Percentiles rank a stretch among this genome's conserved stretches.
phyloP scores from a whole-genome alignment of 2,888 invertebrate genomes.

The Andrena dorsata region DNA sequence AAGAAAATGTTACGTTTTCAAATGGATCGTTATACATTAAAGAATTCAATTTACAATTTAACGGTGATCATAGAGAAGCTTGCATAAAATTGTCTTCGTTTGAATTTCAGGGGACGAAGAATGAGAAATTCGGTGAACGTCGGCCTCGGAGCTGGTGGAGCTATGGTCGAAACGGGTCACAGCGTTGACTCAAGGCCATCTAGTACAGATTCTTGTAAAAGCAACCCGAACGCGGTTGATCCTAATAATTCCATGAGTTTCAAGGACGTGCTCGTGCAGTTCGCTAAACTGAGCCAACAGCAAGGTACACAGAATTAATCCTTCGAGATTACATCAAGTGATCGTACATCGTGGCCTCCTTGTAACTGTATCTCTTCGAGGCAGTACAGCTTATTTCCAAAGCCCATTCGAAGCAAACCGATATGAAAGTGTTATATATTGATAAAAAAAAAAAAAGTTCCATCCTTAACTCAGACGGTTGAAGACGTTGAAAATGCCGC shows the following conservation, averaged over 20 bases:
- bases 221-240: slow-evolving; percentile 83
- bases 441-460: background rate
- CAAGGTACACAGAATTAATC: slow-evolving; percentile 78
- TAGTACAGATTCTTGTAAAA: slow-evolving; percentile 86
- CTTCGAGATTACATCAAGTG: background rate
- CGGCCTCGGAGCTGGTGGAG: slow-evolving; percentile 82
- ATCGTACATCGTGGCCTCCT: too few relatives aligned
- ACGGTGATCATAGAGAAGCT: background rate
- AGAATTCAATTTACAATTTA: background rate
- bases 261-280: slow-evolving; percentile 92
- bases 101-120: slow-evolving; percentile 79
- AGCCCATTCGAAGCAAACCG: too few relatives aligned
- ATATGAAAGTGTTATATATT: background rate
- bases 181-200: slow-evolving; percentile 85
- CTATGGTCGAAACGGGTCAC: slow-evolving; percentile 81
- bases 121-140: slow-evolving; percentile 84
- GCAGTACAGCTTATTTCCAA: background rate
- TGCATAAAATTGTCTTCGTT: slow-evolving; percentile 17
- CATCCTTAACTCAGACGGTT: too few relatives aligned
- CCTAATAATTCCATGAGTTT: slow-evolving; percentile 87
- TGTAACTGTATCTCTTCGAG: too few relatives aligned
- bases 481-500: too few relatives aligned
- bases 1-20: background rate
- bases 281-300: slow-evolving; percentile 88
- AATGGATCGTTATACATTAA: too few relatives aligned